A percentile compares a stretch with the other conserved stretches of the same genome.
Evolutionary conservation across 2,113 vertebrate species (phyloP).

Genomic region (Bubo scandiacus): DNA sequence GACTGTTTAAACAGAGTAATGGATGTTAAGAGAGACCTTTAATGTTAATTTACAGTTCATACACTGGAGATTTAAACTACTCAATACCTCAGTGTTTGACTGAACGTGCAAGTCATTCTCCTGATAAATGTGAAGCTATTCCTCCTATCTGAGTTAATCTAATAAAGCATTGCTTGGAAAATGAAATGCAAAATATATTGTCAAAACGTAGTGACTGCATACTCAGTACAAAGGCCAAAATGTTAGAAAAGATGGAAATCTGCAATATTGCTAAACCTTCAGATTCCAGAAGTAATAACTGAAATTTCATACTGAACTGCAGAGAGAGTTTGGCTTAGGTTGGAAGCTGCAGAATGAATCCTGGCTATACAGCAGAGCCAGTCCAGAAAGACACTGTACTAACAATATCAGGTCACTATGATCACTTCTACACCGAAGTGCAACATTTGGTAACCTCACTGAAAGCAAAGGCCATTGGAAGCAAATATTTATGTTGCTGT

Average conservation of each 20-base stretch:
- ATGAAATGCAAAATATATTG: background rate
- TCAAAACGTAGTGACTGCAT: background rate
- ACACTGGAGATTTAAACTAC: background rate
- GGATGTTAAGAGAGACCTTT: slow-evolving; percentile 1
- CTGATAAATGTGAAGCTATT: slow-evolving; percentile 1
- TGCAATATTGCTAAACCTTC: background rate
- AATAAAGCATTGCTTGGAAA: slow-evolving; percentile 60
- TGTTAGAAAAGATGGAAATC: background rate
- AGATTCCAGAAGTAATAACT: background rate
- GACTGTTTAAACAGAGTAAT: slow-evolving; percentile 27
- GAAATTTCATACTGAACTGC: background rate
- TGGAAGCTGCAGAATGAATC: background rate
- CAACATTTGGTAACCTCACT: background rate
- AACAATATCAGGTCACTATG: background rate
- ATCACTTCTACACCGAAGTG: background rate
- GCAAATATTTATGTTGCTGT: background rate
- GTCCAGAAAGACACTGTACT: background rate
- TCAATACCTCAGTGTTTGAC: background rate
- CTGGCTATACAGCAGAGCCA: background rate
- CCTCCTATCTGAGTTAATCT: slow-evolving; percentile 48
- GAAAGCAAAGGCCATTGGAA: background rate
- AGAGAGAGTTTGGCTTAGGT: background rate
- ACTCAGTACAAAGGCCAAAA: background rate
- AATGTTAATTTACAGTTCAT: slow-evolving; percentile 21
- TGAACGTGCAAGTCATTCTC: slow-evolving; percentile 13